Evolutionary conservation across 2,797 vertebrate genomes (phyloP).

Genomic region (Alosa sapidissima): DNA sequence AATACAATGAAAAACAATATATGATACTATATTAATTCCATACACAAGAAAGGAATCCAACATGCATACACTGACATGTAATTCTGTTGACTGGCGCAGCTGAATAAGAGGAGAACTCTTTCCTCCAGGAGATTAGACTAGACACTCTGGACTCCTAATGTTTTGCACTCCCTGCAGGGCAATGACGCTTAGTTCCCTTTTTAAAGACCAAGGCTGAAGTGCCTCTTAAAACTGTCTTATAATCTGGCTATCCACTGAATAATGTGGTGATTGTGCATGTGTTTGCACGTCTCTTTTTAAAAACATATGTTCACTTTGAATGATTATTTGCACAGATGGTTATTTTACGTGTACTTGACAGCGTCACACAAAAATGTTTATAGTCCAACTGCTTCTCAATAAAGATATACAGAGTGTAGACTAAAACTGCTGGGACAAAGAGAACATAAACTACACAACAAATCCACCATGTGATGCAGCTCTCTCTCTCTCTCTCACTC

Average conservation of each 20-base stretch:
- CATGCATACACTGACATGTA: not conserved
- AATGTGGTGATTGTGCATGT: not conserved
- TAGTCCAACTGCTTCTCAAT: not conserved
- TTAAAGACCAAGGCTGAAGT: conserved; percentile 3
- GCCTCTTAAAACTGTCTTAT: not conserved
- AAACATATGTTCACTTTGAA: not conserved
- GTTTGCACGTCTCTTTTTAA: not conserved
- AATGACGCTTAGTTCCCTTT: not conserved
- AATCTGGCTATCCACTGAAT: not conserved
- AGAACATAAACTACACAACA: not conserved
- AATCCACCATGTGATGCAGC: not conserved
- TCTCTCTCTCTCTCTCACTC: not conserved
- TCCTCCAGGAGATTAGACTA: not conserved
- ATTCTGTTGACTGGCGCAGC: not conserved
- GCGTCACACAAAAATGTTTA: not conserved
- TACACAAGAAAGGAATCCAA: not conserved
- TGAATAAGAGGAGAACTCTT: not conserved
- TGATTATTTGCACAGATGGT: not conserved
- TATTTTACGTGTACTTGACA: conserved; percentile 4
- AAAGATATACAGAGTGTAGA: not conserved
- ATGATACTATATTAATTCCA: not conserved
- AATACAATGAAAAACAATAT: too few species aligned
- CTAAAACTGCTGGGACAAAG: not conserved
- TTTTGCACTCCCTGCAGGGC: not conserved
- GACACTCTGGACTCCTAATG: not conserved